phyloP scores from a whole-genome alignment of 2,888 invertebrate genomes.

The Archips crataeganus region DNA sequence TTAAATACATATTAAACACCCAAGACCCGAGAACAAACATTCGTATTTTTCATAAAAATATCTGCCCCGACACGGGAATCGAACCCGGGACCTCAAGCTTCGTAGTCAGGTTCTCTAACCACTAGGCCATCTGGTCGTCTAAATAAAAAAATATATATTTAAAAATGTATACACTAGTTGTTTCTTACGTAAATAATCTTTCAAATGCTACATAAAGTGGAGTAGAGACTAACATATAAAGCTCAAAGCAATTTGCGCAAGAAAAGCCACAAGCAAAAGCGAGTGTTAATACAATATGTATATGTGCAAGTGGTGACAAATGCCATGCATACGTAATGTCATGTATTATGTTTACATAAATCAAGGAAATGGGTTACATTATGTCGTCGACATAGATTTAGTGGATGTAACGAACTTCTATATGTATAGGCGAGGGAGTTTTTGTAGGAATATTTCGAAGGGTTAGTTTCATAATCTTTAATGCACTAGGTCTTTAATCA shows the following conservation, averaged over 20 bases:
- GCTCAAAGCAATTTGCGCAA: neutral
- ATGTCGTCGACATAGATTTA: slow-evolving; percentile 5
- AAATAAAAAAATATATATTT: no score
- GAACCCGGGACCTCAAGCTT: no score
- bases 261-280: neutral
- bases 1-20: no score
- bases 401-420: neutral
- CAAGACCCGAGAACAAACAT: no score
- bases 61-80: no score
- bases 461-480: neutral
- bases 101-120: no score
- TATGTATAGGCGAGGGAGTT: neutral
- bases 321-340: slow-evolving; percentile 24
- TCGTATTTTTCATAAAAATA: no score
- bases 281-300: neutral
- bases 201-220: neutral
- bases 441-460: neutral
- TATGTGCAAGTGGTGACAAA: slow-evolving; percentile 15
- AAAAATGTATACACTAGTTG: no score
- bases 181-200: no score
- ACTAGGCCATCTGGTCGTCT: no score
- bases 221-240: no score
- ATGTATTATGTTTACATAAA: slow-evolving; percentile 32
- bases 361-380: slow-evolving; percentile 27
- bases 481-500: no score